Conservation (phyloP, 2,888 invertebrate genomes). For the Carabus problematicus region DNA sequence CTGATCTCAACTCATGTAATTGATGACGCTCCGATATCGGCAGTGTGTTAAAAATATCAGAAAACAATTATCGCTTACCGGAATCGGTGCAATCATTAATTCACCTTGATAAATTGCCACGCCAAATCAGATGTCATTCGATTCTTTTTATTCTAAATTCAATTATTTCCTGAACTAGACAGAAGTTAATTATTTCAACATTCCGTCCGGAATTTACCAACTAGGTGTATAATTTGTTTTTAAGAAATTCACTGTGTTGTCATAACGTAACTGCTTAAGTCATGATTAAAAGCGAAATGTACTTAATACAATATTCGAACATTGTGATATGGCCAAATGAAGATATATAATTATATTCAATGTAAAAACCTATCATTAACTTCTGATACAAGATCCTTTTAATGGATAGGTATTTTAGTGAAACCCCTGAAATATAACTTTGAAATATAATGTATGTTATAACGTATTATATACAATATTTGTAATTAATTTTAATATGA, state of each 20-base stretch:
- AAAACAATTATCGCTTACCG: slow-evolving; percentile 37
- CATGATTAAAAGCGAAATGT: neutral
- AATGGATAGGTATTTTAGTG: no score
- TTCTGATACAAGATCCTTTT: no score
- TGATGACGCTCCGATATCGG: slow-evolving; percentile 32
- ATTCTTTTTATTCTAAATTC: slow-evolving; percentile 23
- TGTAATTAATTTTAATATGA: neutral
- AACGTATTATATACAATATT: no score
- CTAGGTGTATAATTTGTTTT: neutral
- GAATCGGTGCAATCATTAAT: slow-evolving; percentile 33
- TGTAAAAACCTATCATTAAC: no score
- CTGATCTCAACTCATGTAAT: slow-evolving; percentile 20
- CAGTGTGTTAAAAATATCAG: slow-evolving; percentile 36
- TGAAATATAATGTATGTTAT: no score
- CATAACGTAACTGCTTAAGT: slow-evolving; percentile 1
- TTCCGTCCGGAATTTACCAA: no score
- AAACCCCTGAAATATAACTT: no score
- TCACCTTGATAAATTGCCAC: slow-evolving; percentile 36
- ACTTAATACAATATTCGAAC: no score
- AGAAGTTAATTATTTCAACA: slow-evolving; percentile 14
- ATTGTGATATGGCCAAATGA: no score
- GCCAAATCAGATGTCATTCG: slow-evolving; percentile 8
- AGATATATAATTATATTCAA: no score
- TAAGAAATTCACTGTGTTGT: slow-evolving; percentile 1
- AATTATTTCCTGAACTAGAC: slow-evolving; percentile 18